phyloP scores from a whole-genome alignment of 2,113 vertebrate genomes.

The Ailurus styani region DNA sequence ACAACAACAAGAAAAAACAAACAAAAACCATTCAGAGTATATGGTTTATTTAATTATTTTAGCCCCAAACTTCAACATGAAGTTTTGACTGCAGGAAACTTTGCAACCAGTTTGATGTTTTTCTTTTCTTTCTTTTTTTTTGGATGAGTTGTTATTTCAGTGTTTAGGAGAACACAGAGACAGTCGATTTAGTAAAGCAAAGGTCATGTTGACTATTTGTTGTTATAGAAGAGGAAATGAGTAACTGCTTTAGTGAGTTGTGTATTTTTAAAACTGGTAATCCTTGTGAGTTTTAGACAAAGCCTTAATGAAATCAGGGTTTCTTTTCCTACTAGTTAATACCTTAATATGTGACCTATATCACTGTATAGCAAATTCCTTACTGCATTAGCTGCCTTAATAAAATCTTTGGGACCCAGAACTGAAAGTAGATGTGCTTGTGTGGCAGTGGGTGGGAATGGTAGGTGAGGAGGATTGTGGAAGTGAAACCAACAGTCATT shows the following conservation, averaged over 20 bases:
- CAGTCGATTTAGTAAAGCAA: conserved; percentile 3
- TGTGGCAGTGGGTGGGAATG: not conserved
- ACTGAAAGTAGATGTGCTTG: not conserved
- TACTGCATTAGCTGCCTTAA: not conserved
- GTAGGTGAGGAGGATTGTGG: not conserved
- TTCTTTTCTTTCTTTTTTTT: not conserved
- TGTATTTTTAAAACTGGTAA: not conserved
- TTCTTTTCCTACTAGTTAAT: not conserved
- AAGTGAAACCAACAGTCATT: not conserved
- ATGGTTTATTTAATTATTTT: not conserved
- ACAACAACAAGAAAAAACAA: not conserved
- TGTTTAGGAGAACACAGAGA: not conserved
- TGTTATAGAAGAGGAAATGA: not conserved
- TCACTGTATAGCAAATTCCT: not conserved
- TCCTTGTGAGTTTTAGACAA: not conserved
- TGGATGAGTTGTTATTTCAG: not conserved
- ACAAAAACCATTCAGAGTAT: not conserved
- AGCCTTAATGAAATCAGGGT: not conserved
- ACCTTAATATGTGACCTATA: not conserved
- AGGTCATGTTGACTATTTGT: not conserved
- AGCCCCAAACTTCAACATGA: not conserved
- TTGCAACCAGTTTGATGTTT: not conserved
- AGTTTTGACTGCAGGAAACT: not conserved
- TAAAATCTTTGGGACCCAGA: not conserved
- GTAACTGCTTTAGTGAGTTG: not conserved